Evolutionary conservation across 2,888 invertebrate genomes (phyloP), one percentile per base, ranked within the genome.

Genomic region (Doris montereyensis): DNA sequence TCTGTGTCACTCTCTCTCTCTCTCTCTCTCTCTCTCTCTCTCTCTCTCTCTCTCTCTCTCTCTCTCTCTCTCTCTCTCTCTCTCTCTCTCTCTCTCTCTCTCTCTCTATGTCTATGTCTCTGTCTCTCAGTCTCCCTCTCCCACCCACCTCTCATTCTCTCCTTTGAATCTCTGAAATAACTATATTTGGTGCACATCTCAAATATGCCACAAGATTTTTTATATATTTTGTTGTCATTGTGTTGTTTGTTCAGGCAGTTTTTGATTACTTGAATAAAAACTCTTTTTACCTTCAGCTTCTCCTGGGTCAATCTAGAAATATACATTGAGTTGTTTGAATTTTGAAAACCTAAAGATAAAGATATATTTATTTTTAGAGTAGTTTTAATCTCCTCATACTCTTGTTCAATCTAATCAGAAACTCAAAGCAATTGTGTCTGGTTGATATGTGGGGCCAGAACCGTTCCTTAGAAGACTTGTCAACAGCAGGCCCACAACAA

Each of bases 371-470:
- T n/a, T n/a, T n/a, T n/a, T n/a, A n/a, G n/a, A n/a, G n/a, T n/a
- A n/a, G n/a, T n/a, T n/a, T n/a, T n/a, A n/a, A n/a, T n/a, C n/a
- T n/a, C n/a, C n/a, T n/a, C n/a, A n/a, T n/a, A n/a, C n/a, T n/a
- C n/a, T n/a, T n/a, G n/a, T n/a, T n/a, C n/a, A n/a, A 57, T 34
- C 35, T 24, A 81, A 80, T n/a, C 81, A 88, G 87, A 71, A 85
- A 84, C n/a, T 83, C 88, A 80, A 91, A 91, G 83, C 88, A 87
- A 60, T 85, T 92, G n/a, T 90, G 91, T 77, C 87, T 91, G 82
- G 88, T 92, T 60, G 91, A 92, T 83, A 88, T 90, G 82, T 87
- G 90, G 71, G 91, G 91, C 17, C 90, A 90, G 86, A 90, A 89
- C 83, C 82, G 89, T 34, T 84, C 86, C 3, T 77, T 90, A 13